A percentile compares a stretch with the other conserved stretches of the same genome.
These are phyloP conservation scores for Drosophila melanosoma DNA, from an alignment of 2,888 invertebrate species.

Conservation along the genomic window DNA sequence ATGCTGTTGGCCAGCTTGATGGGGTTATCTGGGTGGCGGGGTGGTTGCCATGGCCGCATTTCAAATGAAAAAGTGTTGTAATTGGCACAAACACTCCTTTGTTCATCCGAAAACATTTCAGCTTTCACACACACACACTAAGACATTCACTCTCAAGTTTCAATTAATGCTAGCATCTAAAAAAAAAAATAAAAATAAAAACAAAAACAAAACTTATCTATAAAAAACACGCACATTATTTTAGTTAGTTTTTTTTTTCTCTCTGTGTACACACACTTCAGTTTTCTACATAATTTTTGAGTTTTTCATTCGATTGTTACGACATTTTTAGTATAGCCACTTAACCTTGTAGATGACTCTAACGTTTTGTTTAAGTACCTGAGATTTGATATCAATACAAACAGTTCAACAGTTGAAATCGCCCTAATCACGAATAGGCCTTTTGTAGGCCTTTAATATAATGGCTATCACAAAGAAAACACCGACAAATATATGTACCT, in stretches of 20 bases:
- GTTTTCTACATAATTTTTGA: not conserved
- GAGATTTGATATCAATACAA: not conserved
- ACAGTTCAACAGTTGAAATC: not conserved
- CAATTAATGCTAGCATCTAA: slow-evolving; percentile 23
- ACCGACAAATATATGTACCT: slow-evolving; percentile 30
- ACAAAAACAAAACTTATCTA: not conserved
- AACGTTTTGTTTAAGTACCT: not conserved
- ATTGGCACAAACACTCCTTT: slow-evolving; percentile 67
- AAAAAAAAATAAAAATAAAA: not conserved
- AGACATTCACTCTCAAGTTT: slow-evolving; percentile 8
- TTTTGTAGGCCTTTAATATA: no score
- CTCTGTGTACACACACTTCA: not conserved
- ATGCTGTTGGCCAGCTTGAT: slow-evolving; percentile 31
- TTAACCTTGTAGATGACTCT: not conserved
- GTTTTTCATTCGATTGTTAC: not conserved
- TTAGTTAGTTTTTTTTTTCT: not conserved
- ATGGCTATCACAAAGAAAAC: slow-evolving; percentile 3
- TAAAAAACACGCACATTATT: not conserved
- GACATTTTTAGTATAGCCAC: not conserved
- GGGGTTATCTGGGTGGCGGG: not conserved
- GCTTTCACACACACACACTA: slow-evolving; percentile 1
- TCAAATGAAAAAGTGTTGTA: slow-evolving; percentile 71
- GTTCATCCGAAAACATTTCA: slow-evolving; percentile 42
- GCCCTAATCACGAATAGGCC: not conserved
- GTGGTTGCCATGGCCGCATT: slow-evolving; percentile 14